Conservation (phyloP, 2,888 invertebrate species). For the Macropis europaea region DNA sequence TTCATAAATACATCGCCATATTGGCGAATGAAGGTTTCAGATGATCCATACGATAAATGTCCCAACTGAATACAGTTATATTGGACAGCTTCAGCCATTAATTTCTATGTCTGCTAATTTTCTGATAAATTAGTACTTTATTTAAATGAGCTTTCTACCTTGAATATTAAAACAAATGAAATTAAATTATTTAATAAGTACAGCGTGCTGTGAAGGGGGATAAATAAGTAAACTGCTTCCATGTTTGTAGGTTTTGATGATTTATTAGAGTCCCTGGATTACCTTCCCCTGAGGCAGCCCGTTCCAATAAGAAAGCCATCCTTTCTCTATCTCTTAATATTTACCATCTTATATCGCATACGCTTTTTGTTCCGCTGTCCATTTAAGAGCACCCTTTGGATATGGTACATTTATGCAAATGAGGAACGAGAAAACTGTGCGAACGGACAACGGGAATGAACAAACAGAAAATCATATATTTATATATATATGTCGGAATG, state of each 20-base stretch:
- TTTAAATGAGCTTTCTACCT: no score
- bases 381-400: slow-evolving; percentile 69
- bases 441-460: slow-evolving; percentile 43
- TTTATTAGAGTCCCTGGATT: slow-evolving; percentile 64
- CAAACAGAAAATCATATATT: slow-evolving; percentile 38
- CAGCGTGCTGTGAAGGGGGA: no score
- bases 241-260: slow-evolving; percentile 56
- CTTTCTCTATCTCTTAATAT: slow-evolving; percentile 38
- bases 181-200: no score
- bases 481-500: slow-evolving; percentile 31
- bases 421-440: slow-evolving; percentile 57
- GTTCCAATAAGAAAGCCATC: slow-evolving; percentile 62
- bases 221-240: slow-evolving; percentile 20
- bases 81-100: no score
- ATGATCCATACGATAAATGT: no score
- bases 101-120: no score
- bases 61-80: no score
- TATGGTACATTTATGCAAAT: slow-evolving; percentile 65
- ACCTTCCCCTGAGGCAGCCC: slow-evolving; percentile 62
- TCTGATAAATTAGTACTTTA: no score
- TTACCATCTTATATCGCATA: slow-evolving; percentile 48
- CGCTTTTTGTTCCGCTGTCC: slow-evolving; percentile 56
- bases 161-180: no score
- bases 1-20: no score
- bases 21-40: no score